Evolutionary conservation across 2,113 vertebrate species (phyloP).

Genomic region (Callorhinus ursinus): DNA sequence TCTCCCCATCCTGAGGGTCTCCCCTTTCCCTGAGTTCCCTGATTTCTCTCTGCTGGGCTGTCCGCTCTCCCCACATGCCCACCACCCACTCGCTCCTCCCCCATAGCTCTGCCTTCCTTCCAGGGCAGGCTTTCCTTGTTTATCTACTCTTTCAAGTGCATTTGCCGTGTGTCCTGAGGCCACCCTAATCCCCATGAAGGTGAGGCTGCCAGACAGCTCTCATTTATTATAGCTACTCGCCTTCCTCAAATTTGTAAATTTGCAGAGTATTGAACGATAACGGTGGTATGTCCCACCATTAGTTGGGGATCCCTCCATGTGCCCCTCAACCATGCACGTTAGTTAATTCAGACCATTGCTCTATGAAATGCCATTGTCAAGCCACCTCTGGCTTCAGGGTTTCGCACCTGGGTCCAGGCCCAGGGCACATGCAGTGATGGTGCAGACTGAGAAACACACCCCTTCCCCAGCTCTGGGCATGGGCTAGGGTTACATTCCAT

Average conservation of each 20-base stretch:
- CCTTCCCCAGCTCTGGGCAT: not conserved
- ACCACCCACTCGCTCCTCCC: not conserved
- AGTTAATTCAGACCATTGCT: fast-evolving
- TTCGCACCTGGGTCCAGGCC: not conserved
- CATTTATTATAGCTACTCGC: fast-evolving
- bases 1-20: fast-evolving
- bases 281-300: fast-evolving
- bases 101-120: not conserved
- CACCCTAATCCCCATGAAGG: not conserved
- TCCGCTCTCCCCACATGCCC: fast-evolving
- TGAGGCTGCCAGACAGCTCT: not conserved
- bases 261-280: fast-evolving
- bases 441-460: fast-evolving
- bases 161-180: not conserved
- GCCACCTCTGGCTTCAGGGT: not conserved
- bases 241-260: not conserved
- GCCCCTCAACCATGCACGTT: fast-evolving
- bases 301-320: fast-evolving
- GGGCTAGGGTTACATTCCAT: not conserved
- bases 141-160: not conserved
- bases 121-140: not conserved
- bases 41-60: not conserved
- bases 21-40: not conserved
- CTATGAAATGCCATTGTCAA: fast-evolving
- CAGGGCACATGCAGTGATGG: fast-evolving